Conservation (phyloP, 2,888 invertebrate species). For the Euzophera pinguis region DNA sequence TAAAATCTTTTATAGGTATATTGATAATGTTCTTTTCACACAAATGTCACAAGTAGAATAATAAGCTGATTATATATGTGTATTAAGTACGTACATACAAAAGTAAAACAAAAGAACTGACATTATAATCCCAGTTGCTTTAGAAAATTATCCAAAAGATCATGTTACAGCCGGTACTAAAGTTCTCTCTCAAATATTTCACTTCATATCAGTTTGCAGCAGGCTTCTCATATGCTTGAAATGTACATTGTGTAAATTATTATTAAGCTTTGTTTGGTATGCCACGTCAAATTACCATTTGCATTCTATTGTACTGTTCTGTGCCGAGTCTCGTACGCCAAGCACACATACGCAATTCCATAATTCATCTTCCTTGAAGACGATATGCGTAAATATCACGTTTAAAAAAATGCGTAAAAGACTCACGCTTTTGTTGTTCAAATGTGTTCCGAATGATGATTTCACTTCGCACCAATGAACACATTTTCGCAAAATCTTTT, state of each 20-base stretch:
- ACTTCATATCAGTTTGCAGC: slow-evolving; percentile 11
- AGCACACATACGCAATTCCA: slow-evolving; percentile 55
- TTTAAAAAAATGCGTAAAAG: slow-evolving; percentile 68
- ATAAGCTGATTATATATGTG: too few species aligned
- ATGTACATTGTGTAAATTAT: slow-evolving; percentile 14
- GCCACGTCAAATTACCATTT: slow-evolving; percentile 48
- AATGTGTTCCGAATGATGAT: slow-evolving; percentile 65
- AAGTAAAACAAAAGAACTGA: neutral
- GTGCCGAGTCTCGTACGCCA: slow-evolving; percentile 40
- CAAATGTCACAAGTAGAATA: too few species aligned
- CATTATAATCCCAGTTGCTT: neutral
- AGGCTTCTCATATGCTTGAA: slow-evolving; percentile 10
- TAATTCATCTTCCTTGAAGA: slow-evolving; percentile 63
- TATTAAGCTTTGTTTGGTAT: slow-evolving; percentile 26
- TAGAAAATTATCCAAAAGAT: slow-evolving; percentile 5
- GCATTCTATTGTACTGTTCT: slow-evolving; percentile 34
- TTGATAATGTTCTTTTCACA: too few species aligned
- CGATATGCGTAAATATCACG: slow-evolving; percentile 56
- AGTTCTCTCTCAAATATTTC: slow-evolving; percentile 9
- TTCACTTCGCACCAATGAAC: slow-evolving; percentile 67
- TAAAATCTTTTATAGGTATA: too few species aligned
- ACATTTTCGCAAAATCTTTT: slow-evolving; percentile 58
- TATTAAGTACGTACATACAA: neutral
- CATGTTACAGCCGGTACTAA: slow-evolving; percentile 5
- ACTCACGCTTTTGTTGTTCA: slow-evolving; percentile 65